Evolutionary conservation across 2,888 invertebrate species (phyloP).

Genomic region (Andrena chrysosceles): DNA sequence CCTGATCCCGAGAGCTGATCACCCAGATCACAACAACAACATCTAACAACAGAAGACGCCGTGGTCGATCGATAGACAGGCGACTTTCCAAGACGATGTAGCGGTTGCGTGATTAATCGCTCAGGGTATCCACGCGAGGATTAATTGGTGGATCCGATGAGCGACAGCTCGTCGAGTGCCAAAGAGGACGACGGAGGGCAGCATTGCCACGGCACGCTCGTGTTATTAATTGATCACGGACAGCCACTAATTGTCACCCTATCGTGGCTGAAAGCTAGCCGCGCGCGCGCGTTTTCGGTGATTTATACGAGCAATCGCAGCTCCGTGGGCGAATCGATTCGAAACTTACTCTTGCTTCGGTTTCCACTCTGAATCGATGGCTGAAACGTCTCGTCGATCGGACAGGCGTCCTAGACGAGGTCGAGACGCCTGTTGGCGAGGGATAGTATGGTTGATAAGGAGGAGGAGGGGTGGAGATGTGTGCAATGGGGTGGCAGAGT

Average conservation of each 20-base stretch:
- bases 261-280: slow-evolving; percentile 62
- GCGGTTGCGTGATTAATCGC: slow-evolving; percentile 64
- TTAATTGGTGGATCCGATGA: slow-evolving; percentile 71
- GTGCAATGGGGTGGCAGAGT: too few species aligned
- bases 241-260: slow-evolving; percentile 70
- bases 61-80: slow-evolving; percentile 45
- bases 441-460: slow-evolving; percentile 22
- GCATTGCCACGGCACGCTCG: slow-evolving; percentile 10
- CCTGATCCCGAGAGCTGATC: background rate
- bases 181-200: slow-evolving; percentile 58
- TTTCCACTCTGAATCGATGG: slow-evolving; percentile 36
- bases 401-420: slow-evolving; percentile 5
- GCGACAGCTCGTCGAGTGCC: slow-evolving; percentile 69
- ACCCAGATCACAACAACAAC: slow-evolving; percentile 12
- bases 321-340: slow-evolving; percentile 26
- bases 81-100: slow-evolving; percentile 42
- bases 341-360: background rate
- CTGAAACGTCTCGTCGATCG: slow-evolving; percentile 29
- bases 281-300: slow-evolving; percentile 54
- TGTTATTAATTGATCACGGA: slow-evolving; percentile 73
- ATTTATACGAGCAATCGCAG: slow-evolving; percentile 58
- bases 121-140: slow-evolving; percentile 50
- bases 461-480: too few species aligned
- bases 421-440: background rate
- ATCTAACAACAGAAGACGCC: background rate